Conservation (phyloP, 2,797 vertebrate genomes). For the Urosaurus nigricauda region DNA sequence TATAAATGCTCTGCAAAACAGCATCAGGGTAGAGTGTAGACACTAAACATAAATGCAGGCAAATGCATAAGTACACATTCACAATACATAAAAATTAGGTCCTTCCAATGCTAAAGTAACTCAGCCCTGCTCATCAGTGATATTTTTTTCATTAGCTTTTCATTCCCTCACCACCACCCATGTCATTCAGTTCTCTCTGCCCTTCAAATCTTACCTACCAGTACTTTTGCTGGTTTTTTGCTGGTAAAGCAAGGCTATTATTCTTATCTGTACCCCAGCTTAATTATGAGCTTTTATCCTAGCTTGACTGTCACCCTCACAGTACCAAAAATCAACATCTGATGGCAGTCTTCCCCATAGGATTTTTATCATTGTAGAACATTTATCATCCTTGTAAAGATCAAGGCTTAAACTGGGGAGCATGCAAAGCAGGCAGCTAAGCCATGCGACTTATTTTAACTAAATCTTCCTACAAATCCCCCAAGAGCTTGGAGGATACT, state of each 20-base stretch:
- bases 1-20: neutral
- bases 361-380: neutral
- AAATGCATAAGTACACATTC: no score
- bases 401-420: neutral
- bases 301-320: neutral
- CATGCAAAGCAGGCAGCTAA: neutral
- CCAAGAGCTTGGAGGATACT: no score
- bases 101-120: no score
- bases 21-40: no score
- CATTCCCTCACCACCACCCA: neutral
- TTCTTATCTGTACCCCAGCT: neutral
- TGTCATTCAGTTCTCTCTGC: no score
- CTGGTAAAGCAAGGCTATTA: neutral
- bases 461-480: neutral
- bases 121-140: neutral
- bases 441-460: neutral
- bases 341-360: neutral
- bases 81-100: neutral
- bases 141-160: neutral
- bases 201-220: no score
- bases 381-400: neutral
- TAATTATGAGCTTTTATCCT: neutral
- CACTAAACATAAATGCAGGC: no score
- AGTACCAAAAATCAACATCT: neutral
- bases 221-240: no score